These are phyloP conservation scores for Promerops cafer DNA, from an alignment of 2,113 vertebrate species.

Conservation along the genomic window DNA sequence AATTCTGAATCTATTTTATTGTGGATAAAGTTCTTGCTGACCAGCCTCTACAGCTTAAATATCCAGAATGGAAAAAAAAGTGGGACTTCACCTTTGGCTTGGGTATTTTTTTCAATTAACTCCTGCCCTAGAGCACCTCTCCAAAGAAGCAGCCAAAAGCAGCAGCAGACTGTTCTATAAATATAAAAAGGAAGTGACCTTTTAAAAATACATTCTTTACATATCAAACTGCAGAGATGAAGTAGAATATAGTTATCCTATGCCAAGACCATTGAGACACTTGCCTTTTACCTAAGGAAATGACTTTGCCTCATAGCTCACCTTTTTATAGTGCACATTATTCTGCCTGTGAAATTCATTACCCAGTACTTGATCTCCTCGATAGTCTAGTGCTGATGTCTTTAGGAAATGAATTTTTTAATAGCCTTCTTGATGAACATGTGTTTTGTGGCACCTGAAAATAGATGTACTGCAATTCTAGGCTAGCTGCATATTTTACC, in stretches of 20 bases:
- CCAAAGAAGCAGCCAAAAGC: background rate
- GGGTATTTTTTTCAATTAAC: background rate
- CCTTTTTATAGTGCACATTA: background rate
- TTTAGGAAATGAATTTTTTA: slow-evolving; percentile 14
- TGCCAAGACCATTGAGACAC: background rate
- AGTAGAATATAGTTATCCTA: background rate
- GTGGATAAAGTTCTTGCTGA: background rate
- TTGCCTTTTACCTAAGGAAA: background rate
- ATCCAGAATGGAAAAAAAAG: background rate
- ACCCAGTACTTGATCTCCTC: background rate
- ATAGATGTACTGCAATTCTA: background rate
- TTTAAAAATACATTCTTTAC: background rate
- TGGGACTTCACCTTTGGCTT: background rate
- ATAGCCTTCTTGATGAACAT: background rate
- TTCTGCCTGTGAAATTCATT: background rate
- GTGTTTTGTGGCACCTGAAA: background rate
- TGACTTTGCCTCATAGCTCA: background rate
- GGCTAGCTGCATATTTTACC: background rate
- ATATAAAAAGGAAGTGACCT: background rate
- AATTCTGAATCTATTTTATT: background rate
- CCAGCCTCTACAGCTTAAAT: background rate
- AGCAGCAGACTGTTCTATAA: background rate
- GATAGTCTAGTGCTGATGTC: background rate
- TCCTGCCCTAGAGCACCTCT: background rate
- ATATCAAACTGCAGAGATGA: background rate